These are phyloP conservation scores for Kryptolebias marmoratus DNA, from an alignment of 2,113 vertebrate genomes.

Conservation along the genomic window DNA sequence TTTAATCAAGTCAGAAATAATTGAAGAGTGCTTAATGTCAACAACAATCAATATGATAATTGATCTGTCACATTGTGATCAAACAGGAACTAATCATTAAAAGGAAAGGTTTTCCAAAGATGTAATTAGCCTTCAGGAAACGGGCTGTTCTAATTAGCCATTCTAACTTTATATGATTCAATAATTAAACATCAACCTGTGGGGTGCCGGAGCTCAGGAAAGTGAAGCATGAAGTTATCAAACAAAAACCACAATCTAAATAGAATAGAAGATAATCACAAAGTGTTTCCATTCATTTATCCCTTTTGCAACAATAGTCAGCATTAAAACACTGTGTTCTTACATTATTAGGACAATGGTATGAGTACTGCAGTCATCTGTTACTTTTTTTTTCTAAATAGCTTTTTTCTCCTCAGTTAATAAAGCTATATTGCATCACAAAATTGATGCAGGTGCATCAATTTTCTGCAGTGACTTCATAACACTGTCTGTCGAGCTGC, in stretches of 20 bases:
- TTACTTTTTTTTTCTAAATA: neutral
- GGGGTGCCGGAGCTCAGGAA: neutral
- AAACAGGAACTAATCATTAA: conserved; percentile 3
- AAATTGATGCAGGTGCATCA: conserved; percentile 2
- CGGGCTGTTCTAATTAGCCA: neutral
- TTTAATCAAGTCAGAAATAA: conserved; percentile 4
- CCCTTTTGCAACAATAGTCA: neutral
- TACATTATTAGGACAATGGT: neutral
- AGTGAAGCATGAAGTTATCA: neutral
- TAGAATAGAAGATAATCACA: neutral
- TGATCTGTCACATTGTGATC: neutral
- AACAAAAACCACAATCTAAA: neutral
- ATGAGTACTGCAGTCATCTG: neutral
- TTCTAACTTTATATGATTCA: neutral
- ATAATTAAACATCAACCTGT: conserved; percentile 1
- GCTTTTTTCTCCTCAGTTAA: neutral
- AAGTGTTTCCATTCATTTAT: neutral
- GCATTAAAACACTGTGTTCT: neutral
- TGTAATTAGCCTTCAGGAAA: conserved; percentile 7
- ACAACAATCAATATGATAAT: conserved; percentile 11
- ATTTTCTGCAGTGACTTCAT: conserved; percentile 16
- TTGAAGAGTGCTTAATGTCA: neutral
- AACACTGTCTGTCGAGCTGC: neutral
- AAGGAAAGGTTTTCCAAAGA: conserved; percentile 4
- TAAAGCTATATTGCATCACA: neutral